These are phyloP conservation scores for Eupsilia transversa DNA, from an alignment of 2,888 invertebrate genomes.

Conservation along the genomic window DNA sequence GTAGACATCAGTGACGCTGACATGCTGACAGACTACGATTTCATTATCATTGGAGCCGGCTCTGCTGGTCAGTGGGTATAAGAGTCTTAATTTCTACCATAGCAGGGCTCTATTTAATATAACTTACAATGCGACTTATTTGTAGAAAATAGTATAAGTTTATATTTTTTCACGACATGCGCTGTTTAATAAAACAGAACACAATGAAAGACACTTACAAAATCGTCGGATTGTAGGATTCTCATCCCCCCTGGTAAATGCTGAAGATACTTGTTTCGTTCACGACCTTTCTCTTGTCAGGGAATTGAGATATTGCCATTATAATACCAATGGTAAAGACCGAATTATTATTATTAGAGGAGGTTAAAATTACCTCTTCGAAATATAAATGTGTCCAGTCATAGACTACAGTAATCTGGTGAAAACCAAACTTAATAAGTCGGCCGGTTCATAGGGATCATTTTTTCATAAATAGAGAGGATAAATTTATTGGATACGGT, in stretches of 20 bases:
- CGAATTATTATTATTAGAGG: neutral
- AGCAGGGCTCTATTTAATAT: neutral
- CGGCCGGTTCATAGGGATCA: neutral
- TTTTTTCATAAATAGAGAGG: neutral
- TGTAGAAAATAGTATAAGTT: too few relatives aligned
- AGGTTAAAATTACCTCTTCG: neutral
- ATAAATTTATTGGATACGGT: neutral
- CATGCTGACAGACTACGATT: conserved; percentile 94
- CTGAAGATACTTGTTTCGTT: neutral
- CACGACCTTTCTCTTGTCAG: neutral
- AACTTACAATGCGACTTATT: neutral
- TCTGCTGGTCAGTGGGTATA: conserved; percentile 93
- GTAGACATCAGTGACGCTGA: conserved; percentile 93
- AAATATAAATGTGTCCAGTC: neutral
- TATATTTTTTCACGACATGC: too few relatives aligned
- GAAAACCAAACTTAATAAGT: neutral
- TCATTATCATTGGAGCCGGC: conserved; percentile 96
- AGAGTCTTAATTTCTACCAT: neutral
- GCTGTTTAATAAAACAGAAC: too few relatives aligned
- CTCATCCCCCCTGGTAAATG: too few relatives aligned
- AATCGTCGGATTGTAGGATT: too few relatives aligned
- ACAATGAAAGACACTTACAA: too few relatives aligned
- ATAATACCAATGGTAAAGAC: neutral
- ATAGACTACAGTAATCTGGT: neutral
- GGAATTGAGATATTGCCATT: neutral